A percentile compares a stretch with the other conserved stretches of the same genome.
phyloP scores from a whole-genome alignment of 2,888 invertebrate genomes.

The Nymphalis polychloros region DNA sequence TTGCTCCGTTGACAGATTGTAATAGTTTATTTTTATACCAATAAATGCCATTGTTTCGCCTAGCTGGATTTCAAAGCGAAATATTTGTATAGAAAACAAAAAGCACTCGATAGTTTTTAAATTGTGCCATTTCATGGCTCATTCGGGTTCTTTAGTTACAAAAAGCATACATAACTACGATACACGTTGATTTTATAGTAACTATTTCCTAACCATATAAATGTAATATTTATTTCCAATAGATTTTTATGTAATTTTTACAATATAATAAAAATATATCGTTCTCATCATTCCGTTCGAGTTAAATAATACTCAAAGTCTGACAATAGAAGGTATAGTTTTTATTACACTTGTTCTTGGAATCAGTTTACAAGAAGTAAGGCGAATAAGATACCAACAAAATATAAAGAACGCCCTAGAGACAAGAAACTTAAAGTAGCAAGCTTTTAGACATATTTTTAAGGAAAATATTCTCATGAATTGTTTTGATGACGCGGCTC shows the following conservation, averaged over 20 bases:
- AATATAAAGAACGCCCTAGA: not conserved
- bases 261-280: no score
- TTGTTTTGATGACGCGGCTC: no score
- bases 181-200: not conserved
- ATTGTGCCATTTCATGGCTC: slow-evolving; percentile 8
- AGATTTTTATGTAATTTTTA: no score
- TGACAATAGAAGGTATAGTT: not conserved
- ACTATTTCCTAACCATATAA: no score
- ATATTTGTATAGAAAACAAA: slow-evolving; percentile 27
- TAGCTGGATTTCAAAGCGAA: slow-evolving; percentile 21
- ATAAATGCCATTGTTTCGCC: slow-evolving; percentile 17
- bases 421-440: not conserved
- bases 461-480: no score
- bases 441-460: not conserved
- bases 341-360: not conserved
- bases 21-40: slow-evolving; percentile 27
- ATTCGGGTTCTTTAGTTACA: slow-evolving; percentile 14
- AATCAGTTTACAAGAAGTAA: not conserved
- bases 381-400: not conserved
- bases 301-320: not conserved
- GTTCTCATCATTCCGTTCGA: no score
- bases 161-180: not conserved
- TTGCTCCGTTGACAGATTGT: slow-evolving; percentile 15
- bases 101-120: slow-evolving; percentile 15
- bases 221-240: no score